Percentiles rank a stretch among this genome's conserved stretches.
These are phyloP conservation scores for Heliothis peltigera DNA, from an alignment of 2,888 invertebrate genomes.

Conservation along the genomic window DNA sequence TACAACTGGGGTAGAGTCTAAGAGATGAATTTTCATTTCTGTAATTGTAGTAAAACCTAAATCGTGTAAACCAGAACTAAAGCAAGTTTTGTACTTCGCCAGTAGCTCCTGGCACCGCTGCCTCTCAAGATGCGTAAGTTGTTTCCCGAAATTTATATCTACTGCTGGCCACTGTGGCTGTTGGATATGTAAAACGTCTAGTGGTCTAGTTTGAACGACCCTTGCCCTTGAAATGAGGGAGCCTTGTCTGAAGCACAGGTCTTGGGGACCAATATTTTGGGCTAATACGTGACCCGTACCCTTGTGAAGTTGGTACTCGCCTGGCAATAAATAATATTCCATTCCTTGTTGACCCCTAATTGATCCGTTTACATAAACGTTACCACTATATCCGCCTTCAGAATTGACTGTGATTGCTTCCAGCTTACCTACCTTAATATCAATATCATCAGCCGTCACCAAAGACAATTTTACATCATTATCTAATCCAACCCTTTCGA, in stretches of 20 bases:
- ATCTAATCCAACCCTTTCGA: background rate
- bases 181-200: background rate
- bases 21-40: constrained; percentile 3
- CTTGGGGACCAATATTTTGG: background rate
- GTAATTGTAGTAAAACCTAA: constrained; percentile 1
- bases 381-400: background rate
- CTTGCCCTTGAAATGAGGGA: constrained; percentile 1
- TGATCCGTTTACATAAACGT: background rate
- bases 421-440: background rate
- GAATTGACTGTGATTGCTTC: background rate
- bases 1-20: constrained; percentile 5
- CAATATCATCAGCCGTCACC: background rate
- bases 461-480: background rate
- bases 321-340: constrained; percentile 2
- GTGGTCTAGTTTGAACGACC: background rate
- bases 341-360: background rate
- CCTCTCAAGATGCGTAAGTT: background rate
- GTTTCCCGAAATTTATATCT: background rate
- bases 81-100: background rate
- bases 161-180: background rate
- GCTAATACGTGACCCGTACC: background rate
- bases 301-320: background rate
- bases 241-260: background rate
- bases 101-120: background rate
- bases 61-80: background rate